These are phyloP conservation scores for Pygoscelis adeliae DNA, from an alignment of 2,113 vertebrate species.

Conservation along the genomic window DNA sequence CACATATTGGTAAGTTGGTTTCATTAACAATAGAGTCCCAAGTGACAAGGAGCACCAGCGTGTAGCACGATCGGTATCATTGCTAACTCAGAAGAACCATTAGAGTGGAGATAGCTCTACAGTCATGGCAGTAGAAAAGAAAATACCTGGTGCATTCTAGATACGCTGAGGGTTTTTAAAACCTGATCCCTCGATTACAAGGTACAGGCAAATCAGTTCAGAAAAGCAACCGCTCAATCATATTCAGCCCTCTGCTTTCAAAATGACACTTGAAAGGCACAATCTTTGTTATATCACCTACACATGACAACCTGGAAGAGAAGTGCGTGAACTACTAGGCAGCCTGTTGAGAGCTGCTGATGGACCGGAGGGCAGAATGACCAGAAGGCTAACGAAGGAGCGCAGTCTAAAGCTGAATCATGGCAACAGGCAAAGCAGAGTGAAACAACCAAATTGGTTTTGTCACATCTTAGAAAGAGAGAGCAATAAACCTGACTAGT, in stretches of 20 bases:
- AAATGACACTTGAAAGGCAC: not conserved
- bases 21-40: not conserved
- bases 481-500: not conserved
- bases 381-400: not conserved
- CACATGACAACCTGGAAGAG: not conserved
- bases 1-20: not conserved
- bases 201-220: not conserved
- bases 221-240: not conserved
- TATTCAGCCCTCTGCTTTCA: not conserved
- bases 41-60: accelerated
- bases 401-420: accelerated
- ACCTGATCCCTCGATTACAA: accelerated
- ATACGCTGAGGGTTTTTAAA: not conserved
- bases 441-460: not conserved
- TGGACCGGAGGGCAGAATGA: not conserved
- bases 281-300: not conserved
- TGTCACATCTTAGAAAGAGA: not conserved
- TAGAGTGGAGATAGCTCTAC: not conserved
- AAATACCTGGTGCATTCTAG: not conserved
- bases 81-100: not conserved
- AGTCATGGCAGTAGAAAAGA: not conserved
- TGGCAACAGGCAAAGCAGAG: not conserved
- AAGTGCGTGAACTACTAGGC: accelerated
- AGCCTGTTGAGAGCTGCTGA: not conserved
- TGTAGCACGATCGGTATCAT: accelerated